Evolutionary conservation across 1,140 invertebrate genomes (phyloP), one percentile per base, ranked within the genome.

Genomic region (Ptiloglossa arizonensis): DNA sequence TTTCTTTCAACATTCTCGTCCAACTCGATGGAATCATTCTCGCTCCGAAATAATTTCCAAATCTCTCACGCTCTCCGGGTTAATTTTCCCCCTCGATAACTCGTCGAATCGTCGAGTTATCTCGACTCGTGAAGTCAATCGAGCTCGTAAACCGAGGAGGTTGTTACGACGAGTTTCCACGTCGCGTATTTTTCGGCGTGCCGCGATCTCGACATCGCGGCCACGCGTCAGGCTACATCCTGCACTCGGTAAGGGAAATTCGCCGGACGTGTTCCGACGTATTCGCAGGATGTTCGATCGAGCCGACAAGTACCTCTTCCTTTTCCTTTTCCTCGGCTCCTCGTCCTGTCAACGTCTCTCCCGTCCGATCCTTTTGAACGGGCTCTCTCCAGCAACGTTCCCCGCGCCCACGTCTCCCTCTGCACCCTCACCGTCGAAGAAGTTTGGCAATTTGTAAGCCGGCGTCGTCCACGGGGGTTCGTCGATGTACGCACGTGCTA

Each of bases 381-480:
- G 15, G 1, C 6, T 15, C 5, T 46, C n/a, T 15, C 19, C 4
- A 0, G 32, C 48, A 46, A n/a, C n/a, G n/a, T n/a, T n/a, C n/a
- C n/a, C n/a, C n/a, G n/a, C n/a, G n/a, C 35, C 50, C 46, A 59
- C 48, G 44, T 52, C 50, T 32, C 67, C 52, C 52, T 71, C 48
- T 13, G 35, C 46, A 41, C 44, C 44, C 69, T 32, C 63, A 44
- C 35, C 32, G 48, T 50, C 54, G 73, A 82, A 82, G 75, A 83
- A 83, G 75, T 83, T 83, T 70, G 80, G 80, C 82, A 82, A 83
- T 83, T 83, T 83, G 75, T 83, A 82, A 82, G 75, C 82, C 67
- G 59, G 13, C 59, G 41, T 82, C 82, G 80, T 83, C 69, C 81
- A 52, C 69, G 52, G 50, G 52, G 38, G 69, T 41, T 79, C 54